Evolutionary conservation across 2,888 invertebrate genomes (phyloP), one percentile per base, ranked within the genome.

Genomic region (Elegia similella): DNA sequence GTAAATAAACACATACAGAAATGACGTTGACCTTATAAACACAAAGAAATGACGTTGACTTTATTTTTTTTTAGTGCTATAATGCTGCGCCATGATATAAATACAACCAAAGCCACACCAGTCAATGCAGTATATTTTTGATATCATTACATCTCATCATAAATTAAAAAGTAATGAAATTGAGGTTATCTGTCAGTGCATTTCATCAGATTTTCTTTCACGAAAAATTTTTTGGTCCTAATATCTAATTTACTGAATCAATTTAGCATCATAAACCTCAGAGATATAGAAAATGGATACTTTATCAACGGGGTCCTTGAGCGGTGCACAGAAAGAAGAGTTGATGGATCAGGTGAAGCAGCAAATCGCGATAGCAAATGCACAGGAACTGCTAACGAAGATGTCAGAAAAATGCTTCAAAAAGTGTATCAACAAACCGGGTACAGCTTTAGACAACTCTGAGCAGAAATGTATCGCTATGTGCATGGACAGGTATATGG

Each of bases 401-500:
- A 98, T 98, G 95, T 97, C 98, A 48, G 97, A 98, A 78, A 98
- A 98, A 90, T 99, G 99, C 88, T 99, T 98, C 84, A 96, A 96
- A 83, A 98, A 98, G 79, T 99, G 99, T 85, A 94, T 99, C 70
- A 89, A 88, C 55, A 98, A 97, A 82, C 99, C 99, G 29, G 98
- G 98, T 16, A 95, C 96, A 10, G 95, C 97, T 1, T 82, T 98
- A 67, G 98, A 97, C 81, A 96, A 94, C 77, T 96, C 97, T 0
- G 98, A 98, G 93, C 95, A 98, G 95, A 98, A 98, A 95, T 99
- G 98, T 82, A 94, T 99, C 69, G 97, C 98, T 0, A 98, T 98
- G 97, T 99, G 99, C 83, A 98, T 98, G 98, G 99, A 99, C 85
- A 93, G 99, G 75, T 99, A 97, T 92, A 97, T 98, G 96, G 99